Percentiles rank a stretch among this genome's conserved stretches.
These are phyloP conservation scores for Amphiprion clarkii DNA, from an alignment of 2,797 vertebrate species.

Conservation along the genomic window DNA sequence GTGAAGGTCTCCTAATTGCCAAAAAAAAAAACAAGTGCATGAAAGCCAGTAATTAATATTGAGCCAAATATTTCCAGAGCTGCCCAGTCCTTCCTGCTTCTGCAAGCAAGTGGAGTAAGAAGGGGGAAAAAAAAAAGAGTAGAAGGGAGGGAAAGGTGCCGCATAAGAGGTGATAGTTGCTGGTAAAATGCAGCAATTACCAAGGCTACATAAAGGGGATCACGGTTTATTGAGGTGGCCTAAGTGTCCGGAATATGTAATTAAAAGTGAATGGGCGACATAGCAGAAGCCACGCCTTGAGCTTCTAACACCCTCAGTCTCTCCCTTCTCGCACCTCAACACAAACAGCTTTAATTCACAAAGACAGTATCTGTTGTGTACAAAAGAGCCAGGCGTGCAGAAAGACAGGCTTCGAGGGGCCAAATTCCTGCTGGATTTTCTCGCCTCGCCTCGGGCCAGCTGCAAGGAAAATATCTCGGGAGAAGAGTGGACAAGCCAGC, in stretches of 20 bases:
- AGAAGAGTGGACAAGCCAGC: constrained; percentile 79
- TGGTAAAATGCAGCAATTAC: constrained; percentile 53
- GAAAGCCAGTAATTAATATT: constrained; percentile 81
- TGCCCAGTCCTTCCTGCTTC: constrained; percentile 44
- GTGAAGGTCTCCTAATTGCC: constrained; percentile 73
- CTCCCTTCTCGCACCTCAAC: constrained; percentile 72
- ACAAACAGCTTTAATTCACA: constrained; percentile 84
- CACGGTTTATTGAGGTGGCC: constrained; percentile 59
- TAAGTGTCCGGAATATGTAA: constrained; percentile 59
- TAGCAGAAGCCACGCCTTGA: constrained; percentile 49
- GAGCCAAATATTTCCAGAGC: constrained; percentile 75
- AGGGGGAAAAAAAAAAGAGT: background rate
- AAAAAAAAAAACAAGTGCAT: constrained; percentile 57
- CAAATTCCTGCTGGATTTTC: constrained; percentile 85
- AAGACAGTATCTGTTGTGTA: constrained; percentile 84
- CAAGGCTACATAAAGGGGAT: constrained; percentile 30
- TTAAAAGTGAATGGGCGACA: constrained; percentile 66
- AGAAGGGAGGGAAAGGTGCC: constrained; percentile 14
- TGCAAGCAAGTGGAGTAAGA: constrained; percentile 29
- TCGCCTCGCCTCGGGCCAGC: constrained; percentile 81
- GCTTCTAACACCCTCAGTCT: constrained; percentile 54
- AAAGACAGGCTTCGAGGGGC: constrained; percentile 79
- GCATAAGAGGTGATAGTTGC: constrained; percentile 36
- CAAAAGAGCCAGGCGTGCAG: constrained; percentile 79
- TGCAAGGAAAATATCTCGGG: constrained; percentile 82